phyloP scores from a whole-genome alignment of 2,888 invertebrate species.

The Tipula lateralis region DNA sequence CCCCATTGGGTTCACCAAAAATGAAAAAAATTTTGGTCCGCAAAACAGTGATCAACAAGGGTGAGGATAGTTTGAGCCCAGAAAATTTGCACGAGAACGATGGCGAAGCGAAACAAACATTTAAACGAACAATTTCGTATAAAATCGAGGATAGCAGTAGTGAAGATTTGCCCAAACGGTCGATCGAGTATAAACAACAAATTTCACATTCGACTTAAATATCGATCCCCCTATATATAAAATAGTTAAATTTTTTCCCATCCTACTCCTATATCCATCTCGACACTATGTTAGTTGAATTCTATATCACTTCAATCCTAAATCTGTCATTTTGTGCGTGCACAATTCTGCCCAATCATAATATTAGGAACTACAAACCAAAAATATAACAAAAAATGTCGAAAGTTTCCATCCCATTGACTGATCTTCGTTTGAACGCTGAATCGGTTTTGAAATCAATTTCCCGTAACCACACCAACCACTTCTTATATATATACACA shows the following conservation, averaged over 20 bases:
- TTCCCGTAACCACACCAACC: background rate
- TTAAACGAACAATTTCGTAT: constrained; percentile 31
- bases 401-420: background rate
- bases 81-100: constrained; percentile 30
- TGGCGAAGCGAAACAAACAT: constrained; percentile 27
- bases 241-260: no score
- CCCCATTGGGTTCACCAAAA: background rate
- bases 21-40: background rate
- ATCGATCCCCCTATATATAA: background rate
- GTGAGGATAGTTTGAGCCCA: background rate
- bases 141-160: background rate
- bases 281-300: background rate
- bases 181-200: background rate
- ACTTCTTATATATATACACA: background rate
- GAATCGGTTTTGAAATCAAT: background rate
- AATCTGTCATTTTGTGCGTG: background rate
- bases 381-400: background rate
- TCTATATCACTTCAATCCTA: background rate
- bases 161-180: background rate
- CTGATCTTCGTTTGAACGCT: background rate
- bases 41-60: background rate
- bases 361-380: background rate
- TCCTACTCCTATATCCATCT: background rate
- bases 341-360: background rate
- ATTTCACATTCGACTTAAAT: background rate